phyloP scores from a whole-genome alignment of 2,797 vertebrate species.

The Merluccius polli region DNA sequence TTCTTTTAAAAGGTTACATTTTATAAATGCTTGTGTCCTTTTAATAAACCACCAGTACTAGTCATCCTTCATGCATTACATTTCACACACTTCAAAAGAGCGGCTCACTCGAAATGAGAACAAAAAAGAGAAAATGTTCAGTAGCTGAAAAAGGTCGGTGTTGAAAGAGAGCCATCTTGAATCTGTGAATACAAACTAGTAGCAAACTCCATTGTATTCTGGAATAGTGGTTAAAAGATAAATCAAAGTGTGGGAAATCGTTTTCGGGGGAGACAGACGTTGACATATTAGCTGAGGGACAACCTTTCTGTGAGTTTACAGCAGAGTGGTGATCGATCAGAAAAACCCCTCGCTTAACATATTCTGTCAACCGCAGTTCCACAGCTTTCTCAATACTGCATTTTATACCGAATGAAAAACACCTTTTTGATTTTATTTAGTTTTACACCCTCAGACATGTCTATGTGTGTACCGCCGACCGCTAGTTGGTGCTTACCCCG shows the following conservation, averaged over 20 bases:
- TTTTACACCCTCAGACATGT: not conserved
- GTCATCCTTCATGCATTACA: not conserved
- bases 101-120: not conserved
- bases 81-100: not conserved
- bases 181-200: not conserved
- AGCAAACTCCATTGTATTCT: not conserved
- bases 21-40: not conserved
- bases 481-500: not conserved
- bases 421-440: not conserved
- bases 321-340: slow-evolving; percentile 24
- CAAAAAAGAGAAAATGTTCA: too few relatives aligned
- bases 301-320: slow-evolving; percentile 26
- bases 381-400: slow-evolving; percentile 4
- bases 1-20: not conserved
- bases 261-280: not conserved
- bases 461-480: not conserved
- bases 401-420: not conserved
- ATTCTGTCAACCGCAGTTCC: slow-evolving; percentile 33
- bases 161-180: not conserved
- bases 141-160: not conserved
- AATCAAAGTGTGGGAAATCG: not conserved
- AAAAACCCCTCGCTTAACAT: slow-evolving; percentile 26
- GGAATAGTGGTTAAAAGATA: not conserved
- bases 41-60: not conserved
- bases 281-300: slow-evolving; percentile 26